phyloP scores from a whole-genome alignment of 2,113 vertebrate species.

The Tupaia tana region DNA sequence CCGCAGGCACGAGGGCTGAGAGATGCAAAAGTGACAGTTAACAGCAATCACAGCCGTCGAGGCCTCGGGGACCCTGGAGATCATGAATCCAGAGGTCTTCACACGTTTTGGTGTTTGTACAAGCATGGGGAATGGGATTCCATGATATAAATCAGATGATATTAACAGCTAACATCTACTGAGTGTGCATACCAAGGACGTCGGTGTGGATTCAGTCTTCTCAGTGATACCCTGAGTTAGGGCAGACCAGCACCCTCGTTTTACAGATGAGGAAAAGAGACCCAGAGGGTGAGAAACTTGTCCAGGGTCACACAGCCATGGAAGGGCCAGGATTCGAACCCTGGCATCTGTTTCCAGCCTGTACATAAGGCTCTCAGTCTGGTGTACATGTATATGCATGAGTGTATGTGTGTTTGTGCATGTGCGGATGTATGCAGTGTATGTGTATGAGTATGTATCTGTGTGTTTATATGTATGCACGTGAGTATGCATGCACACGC shows the following conservation, averaged over 20 bases:
- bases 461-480: not conserved
- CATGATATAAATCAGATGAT: not conserved
- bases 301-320: not conserved
- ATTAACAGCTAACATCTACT: not conserved
- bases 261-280: not conserved
- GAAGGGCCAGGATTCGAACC: not conserved
- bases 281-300: conserved; percentile 20
- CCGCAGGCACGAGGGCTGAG: not conserved
- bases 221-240: not conserved
- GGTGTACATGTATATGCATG: not conserved
- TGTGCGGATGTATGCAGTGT: not conserved
- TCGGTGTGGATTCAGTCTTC: not conserved
- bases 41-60: not conserved
- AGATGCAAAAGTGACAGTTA: not conserved
- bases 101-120: not conserved
- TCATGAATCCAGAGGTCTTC: not conserved
- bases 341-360: not conserved
- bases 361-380: not conserved
- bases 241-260: not conserved
- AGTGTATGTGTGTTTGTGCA: not conserved
- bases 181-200: not conserved
- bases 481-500: too few relatives aligned
- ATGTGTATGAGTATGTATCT: not conserved
- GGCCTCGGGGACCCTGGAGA: not conserved
- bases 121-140: not conserved